Conservation (phyloP, 1,140 invertebrate species). For the Atta texana region DNA sequence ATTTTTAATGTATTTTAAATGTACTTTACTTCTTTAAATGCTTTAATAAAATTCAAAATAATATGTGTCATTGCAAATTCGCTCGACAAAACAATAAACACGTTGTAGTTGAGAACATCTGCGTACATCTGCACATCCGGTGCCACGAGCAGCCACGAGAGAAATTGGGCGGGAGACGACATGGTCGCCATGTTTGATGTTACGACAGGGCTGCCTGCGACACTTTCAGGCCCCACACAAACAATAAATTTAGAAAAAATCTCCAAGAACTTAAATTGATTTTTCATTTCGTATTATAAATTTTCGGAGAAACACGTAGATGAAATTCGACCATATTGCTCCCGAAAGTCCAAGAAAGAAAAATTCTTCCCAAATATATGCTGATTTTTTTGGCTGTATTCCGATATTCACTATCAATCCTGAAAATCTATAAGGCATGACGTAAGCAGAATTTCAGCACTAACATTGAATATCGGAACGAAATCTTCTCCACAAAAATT, state of each 20-base stretch:
- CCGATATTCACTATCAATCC: no score
- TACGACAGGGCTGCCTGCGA: conserved; percentile 61
- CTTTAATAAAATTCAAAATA: background rate
- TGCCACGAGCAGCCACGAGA: conserved; percentile 39
- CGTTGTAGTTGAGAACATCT: conserved; percentile 70
- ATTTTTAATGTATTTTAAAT: conserved; percentile 1
- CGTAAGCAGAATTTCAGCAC: no score
- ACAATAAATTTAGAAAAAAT: background rate
- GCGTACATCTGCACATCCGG: conserved; percentile 51
- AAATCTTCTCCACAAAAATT: background rate
- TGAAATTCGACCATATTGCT: background rate
- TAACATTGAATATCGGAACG: no score
- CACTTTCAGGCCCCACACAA: conserved; percentile 21
- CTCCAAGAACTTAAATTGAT: background rate
- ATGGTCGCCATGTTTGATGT: conserved; percentile 60
- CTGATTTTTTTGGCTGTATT: background rate
- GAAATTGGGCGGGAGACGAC: conserved; percentile 80
- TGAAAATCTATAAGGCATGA: no score
- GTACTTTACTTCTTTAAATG: no score
- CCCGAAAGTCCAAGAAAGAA: background rate
- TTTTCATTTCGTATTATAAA: background rate
- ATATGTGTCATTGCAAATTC: background rate
- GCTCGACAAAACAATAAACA: background rate
- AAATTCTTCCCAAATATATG: background rate
- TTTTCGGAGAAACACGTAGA: background rate